Base-by-base conservation (phyloP, 2,797 vertebrate genomes). In the Capromys pilorides region DNA sequence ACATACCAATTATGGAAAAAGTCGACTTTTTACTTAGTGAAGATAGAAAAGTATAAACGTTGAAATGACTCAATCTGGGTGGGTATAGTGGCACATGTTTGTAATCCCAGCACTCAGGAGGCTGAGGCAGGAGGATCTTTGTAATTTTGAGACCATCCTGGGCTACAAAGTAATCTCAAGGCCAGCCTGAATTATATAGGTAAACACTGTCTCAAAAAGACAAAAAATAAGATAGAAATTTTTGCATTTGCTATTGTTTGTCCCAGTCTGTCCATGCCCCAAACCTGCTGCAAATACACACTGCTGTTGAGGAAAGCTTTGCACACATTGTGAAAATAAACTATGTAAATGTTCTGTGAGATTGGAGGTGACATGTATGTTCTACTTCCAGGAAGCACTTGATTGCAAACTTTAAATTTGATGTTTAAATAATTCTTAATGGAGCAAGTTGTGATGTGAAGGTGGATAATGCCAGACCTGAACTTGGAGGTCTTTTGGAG, bases 401-500 rank as follows among this genome's bases (percentile, higher is more conserved):
- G 31, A 67, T 31, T 71, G 21, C 18, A 79, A 33, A 54, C 64
- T 78, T 88, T 54, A 51, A 94, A 49, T 87, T 28, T 94, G 24
- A 26, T 82, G 90, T 95, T 62, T 28, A 94, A 94, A 33, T 86
- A 22, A 36, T 78, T 75, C 54, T 80, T 19, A 90, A 92, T 83
- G 12, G 10, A 73, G n/a, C 24, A 7, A 73, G 22, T 28, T 21
- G 1, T 88, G 45, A 59, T 90, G 3, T 45, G 22, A 64, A 86
- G 4, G 18, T 45, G 11, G 28, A 62, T 4, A 3, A 3, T 75
- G 64, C 69, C 11, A 9, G 31, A 28, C 57, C 71, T 67, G 2
- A 79, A 87, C 14, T 26, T 82, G 79, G 28, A 84, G 31, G 75
- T 78, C 67, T 26, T 3, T 31, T 45, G 21, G 61, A 57, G n/a